Conservation (phyloP, 1,140 invertebrate genomes). For the Lerema accius region DNA sequence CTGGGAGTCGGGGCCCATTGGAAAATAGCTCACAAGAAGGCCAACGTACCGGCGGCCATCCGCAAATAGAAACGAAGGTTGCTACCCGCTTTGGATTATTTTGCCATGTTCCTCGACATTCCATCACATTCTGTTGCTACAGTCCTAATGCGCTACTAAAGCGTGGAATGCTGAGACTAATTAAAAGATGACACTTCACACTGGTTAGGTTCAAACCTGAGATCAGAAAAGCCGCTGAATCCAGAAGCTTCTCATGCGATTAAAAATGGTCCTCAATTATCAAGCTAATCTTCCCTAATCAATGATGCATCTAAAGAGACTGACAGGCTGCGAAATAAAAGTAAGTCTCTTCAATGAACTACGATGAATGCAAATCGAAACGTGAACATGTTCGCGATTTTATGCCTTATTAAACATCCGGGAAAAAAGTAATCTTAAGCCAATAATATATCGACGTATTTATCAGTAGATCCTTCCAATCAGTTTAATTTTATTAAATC, state of each 20-base stretch:
- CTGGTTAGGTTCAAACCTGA: too few relatives aligned
- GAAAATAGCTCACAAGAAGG: conserved; percentile 67
- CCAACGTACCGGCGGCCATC: conserved; percentile 67
- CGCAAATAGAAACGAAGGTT: conserved; percentile 72
- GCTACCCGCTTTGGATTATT: conserved; percentile 67
- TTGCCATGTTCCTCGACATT: conserved; percentile 43
- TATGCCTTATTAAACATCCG: too few relatives aligned
- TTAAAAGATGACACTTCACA: neutral
- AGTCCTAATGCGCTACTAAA: neutral
- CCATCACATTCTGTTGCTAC: conserved; percentile 35
- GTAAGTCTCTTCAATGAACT: neutral
- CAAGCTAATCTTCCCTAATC: neutral
- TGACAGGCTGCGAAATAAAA: neutral
- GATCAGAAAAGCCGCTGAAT: too few relatives aligned
- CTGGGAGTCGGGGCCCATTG: conserved; percentile 44
- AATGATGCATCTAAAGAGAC: neutral
- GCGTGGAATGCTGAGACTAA: neutral
- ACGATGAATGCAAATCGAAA: too few relatives aligned
- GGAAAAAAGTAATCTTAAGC: too few relatives aligned
- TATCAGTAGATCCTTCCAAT: neutral
- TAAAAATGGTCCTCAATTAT: neutral
- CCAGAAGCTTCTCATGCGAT: neutral
- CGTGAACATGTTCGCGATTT: too few relatives aligned
- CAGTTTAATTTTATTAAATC: neutral
- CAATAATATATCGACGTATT: neutral